Conservation (phyloP, 2,113 vertebrate genomes). For the Mobula hypostoma region DNA sequence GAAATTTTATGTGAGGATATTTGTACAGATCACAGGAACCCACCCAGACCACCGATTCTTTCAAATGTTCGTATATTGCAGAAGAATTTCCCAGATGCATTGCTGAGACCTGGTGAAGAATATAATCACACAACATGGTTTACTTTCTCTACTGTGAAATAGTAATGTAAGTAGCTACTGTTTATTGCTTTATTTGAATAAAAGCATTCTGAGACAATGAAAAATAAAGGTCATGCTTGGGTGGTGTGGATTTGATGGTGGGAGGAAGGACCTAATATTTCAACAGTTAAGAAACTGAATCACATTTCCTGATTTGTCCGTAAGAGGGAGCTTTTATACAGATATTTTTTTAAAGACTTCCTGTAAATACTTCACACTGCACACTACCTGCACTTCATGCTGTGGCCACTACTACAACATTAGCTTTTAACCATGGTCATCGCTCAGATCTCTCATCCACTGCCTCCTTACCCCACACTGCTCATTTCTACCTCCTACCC, state of each 20-base stretch:
- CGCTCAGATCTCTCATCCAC: no score
- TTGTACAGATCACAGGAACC: no score
- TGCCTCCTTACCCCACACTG: no score
- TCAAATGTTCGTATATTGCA: constrained; percentile 46
- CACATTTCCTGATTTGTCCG: not conserved
- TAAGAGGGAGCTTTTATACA: not conserved
- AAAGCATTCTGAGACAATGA: not conserved
- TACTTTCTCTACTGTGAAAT: constrained; percentile 58
- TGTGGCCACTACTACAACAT: no score
- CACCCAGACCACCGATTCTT: not conserved
- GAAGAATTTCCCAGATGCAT: constrained; percentile 68
- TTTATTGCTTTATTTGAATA: not conserved
- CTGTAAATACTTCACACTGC: not conserved
- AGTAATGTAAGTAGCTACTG: not conserved
- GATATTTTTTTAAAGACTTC: not conserved
- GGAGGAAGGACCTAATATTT: not conserved
- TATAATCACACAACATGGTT: constrained; percentile 73
- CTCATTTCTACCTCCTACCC: no score
- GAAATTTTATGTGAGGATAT: no score
- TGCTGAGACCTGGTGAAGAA: constrained; percentile 69
- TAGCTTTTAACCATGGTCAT: no score
- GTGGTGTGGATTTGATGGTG: not conserved
- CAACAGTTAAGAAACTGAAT: not conserved
- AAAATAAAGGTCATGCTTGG: not conserved
- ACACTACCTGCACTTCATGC: no score